Conservation (phyloP, 2,797 vertebrate genomes). For the Coreius guichenoti region DNA sequence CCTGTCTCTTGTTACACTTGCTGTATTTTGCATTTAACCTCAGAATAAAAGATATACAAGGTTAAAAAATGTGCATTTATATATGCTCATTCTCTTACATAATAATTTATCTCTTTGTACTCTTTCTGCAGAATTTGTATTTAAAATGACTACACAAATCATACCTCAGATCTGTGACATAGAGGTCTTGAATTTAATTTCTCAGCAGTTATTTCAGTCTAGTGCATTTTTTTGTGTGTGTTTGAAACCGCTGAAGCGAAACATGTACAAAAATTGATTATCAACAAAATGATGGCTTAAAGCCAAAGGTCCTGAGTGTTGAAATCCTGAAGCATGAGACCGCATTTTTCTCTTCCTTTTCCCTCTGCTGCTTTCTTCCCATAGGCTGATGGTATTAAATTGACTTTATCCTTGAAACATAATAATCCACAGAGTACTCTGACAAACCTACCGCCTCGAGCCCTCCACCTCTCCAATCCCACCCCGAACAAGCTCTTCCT, state of each 20-base stretch:
- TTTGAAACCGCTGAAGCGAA: slow-evolving; percentile 22
- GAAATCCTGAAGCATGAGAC: slow-evolving; percentile 46
- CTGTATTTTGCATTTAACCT: slow-evolving; percentile 38
- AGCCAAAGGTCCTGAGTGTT: slow-evolving; percentile 44
- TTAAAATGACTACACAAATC: slow-evolving; percentile 6
- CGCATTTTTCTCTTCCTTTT: slow-evolving; percentile 70
- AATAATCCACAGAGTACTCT: slow-evolving; percentile 72
- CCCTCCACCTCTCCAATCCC: slow-evolving; percentile 32
- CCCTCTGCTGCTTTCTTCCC: slow-evolving; percentile 67
- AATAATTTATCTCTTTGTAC: background rate
- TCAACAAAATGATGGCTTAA: slow-evolving; percentile 45
- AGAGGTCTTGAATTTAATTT: slow-evolving; percentile 15
- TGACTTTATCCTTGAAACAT: slow-evolving; percentile 77
- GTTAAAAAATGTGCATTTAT: slow-evolving; percentile 21
- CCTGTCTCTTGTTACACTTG: slow-evolving; percentile 44
- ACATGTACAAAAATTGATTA: slow-evolving; percentile 40
- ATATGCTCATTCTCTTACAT: background rate
- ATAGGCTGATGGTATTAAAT: slow-evolving; percentile 78
- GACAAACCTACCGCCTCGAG: slow-evolving; percentile 59
- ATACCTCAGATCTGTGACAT: background rate
- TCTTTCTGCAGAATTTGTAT: background rate
- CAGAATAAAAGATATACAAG: slow-evolving; percentile 14
- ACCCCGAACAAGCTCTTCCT: slow-evolving; percentile 33
- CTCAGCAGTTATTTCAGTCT: slow-evolving; percentile 7
- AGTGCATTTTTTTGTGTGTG: background rate